Conservation (phyloP, 2,797 vertebrate species). For the Toxotes lorentzi region DNA sequence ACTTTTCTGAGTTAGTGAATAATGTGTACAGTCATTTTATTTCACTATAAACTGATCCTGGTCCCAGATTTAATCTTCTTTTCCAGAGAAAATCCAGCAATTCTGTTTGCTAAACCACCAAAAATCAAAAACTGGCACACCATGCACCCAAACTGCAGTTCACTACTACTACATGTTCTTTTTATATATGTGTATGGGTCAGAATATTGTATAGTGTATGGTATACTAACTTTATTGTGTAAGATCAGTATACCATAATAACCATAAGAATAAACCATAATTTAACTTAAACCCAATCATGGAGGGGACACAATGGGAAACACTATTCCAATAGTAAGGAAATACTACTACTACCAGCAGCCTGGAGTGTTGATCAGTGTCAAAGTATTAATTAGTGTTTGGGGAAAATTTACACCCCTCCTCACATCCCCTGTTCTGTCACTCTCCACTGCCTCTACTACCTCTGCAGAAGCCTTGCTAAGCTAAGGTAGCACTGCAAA, state of each 20-base stretch:
- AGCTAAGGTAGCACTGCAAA: background rate
- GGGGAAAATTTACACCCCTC: background rate
- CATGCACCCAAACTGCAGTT: background rate
- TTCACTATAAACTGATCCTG: background rate
- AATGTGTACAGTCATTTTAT: background rate
- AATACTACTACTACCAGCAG: no score
- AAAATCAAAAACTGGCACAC: background rate
- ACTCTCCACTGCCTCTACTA: background rate
- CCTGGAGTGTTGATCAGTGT: background rate
- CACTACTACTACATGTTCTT: background rate
- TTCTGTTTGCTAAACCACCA: background rate
- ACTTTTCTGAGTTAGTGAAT: background rate
- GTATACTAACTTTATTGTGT: no score
- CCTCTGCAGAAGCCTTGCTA: background rate
- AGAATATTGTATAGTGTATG: no score
- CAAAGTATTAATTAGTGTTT: no score
- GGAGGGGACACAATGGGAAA: background rate
- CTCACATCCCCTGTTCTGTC: no score
- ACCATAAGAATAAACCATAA: no score
- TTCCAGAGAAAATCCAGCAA: background rate
- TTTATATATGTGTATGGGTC: background rate
- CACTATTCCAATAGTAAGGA: background rate
- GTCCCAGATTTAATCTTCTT: background rate
- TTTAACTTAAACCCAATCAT: background rate
- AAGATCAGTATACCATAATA: background rate